These are phyloP conservation scores for Drosophila mauritiana DNA, from an alignment of 1,140 invertebrate genomes.

Conservation along the genomic window DNA sequence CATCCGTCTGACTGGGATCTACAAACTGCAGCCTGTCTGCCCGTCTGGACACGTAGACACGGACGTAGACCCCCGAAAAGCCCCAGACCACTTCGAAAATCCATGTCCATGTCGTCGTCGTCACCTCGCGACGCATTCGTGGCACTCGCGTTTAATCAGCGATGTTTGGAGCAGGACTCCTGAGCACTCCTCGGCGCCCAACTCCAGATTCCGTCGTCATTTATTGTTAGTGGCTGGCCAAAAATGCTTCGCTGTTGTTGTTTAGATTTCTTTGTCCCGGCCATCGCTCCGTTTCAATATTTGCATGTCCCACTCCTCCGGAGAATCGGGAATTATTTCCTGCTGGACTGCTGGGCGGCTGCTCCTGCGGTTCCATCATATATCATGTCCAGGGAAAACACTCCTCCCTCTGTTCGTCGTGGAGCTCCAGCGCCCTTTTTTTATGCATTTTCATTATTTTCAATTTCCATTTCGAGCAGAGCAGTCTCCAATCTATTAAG, in stretches of 20 bases:
- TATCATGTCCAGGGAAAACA: conserved; percentile 72
- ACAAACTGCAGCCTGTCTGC: conserved; percentile 40
- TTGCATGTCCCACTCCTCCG: conserved; percentile 52
- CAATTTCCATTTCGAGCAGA: conserved; percentile 65
- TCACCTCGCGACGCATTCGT: conserved; percentile 80
- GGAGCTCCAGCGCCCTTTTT: conserved; percentile 35
- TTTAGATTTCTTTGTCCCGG: conserved; percentile 77
- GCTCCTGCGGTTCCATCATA: conserved; percentile 61
- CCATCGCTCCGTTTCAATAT: conserved; percentile 73
- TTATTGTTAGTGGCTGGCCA: conserved; percentile 72
- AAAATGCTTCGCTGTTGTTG: conserved; percentile 60
- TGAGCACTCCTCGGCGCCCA: conserved; percentile 17
- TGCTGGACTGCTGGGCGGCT: conserved; percentile 39
- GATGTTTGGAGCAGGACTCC: conserved; percentile 35
- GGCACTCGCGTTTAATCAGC: conserved; percentile 63
- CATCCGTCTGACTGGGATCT: conserved; percentile 52
- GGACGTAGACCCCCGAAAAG: background rate
- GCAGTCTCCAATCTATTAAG: conserved; percentile 62
- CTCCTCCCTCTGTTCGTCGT: background rate
- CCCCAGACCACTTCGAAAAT: background rate
- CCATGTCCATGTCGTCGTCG: conserved; percentile 61
- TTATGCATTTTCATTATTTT: conserved; percentile 83
- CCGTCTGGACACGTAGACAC: conserved; percentile 73
- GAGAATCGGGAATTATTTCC: conserved; percentile 74
- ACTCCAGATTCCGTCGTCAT: conserved; percentile 51